phyloP scores from a whole-genome alignment of 2,797 vertebrate species.

The Eremophila alpestris region DNA sequence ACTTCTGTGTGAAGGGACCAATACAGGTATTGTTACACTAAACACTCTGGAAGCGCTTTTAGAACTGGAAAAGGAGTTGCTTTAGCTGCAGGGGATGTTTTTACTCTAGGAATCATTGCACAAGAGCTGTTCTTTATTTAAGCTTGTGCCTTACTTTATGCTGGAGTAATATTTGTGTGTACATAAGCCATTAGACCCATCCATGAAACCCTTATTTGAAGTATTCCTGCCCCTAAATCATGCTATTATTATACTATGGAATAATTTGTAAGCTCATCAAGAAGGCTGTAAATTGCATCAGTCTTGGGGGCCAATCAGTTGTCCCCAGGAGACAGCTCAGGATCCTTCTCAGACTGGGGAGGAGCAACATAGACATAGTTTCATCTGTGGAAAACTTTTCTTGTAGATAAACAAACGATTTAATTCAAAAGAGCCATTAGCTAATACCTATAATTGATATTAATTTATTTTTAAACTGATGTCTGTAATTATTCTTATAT shows the following conservation, averaged over 20 bases:
- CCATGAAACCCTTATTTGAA: background rate
- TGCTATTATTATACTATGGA: background rate
- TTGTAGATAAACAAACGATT: background rate
- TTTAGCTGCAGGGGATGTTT: background rate
- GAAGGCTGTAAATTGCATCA: background rate
- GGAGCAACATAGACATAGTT: background rate
- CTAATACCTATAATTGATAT: background rate
- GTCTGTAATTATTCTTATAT: background rate
- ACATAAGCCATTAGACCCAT: background rate
- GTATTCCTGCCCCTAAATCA: background rate
- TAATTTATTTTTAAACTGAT: background rate
- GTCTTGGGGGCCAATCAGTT: background rate
- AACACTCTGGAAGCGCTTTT: background rate
- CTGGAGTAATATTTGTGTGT: background rate
- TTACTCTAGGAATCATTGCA: background rate
- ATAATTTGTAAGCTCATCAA: background rate
- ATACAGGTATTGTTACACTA: background rate
- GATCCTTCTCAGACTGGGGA: background rate
- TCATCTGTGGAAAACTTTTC: background rate
- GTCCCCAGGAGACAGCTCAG: background rate
- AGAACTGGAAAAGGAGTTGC: background rate
- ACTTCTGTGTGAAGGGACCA: background rate
- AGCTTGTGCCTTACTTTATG: background rate
- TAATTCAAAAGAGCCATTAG: background rate
- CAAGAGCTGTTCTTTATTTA: background rate